Evolutionary conservation across 1,140 invertebrate genomes (phyloP).

Genomic region (Heterodera carotae): DNA sequence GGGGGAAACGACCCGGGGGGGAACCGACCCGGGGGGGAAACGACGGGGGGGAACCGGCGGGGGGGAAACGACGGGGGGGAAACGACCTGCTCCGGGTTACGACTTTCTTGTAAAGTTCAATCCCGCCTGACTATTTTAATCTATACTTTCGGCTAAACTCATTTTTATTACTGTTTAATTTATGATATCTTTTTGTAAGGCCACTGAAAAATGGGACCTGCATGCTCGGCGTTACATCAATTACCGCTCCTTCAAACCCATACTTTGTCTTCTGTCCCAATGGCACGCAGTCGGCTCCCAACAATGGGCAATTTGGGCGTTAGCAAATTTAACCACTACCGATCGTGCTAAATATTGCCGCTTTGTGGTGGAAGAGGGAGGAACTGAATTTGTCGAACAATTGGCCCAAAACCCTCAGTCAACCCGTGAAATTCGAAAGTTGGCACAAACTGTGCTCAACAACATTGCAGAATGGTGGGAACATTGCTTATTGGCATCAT

Average conservation of each 20-base stretch:
- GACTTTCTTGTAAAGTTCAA: slow-evolving; percentile 17
- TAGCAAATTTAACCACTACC: slow-evolving; percentile 83
- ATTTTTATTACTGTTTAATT: too few relatives aligned
- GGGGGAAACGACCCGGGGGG: too few relatives aligned
- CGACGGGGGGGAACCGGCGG: too few relatives aligned
- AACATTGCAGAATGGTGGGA: slow-evolving; percentile 36
- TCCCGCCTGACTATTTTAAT: not conserved
- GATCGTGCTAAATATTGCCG: slow-evolving; percentile 82
- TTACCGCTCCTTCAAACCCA: slow-evolving; percentile 74
- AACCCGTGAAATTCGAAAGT: slow-evolving; percentile 18
- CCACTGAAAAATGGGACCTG: slow-evolving; percentile 85
- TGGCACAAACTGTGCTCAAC: slow-evolving; percentile 27
- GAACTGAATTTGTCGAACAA: slow-evolving; percentile 75
- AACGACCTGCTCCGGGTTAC: too few relatives aligned
- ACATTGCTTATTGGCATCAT: not conserved
- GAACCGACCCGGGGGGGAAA: too few relatives aligned
- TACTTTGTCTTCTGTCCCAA: slow-evolving; percentile 53
- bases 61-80: too few relatives aligned
- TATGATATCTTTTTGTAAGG: slow-evolving; percentile 63
- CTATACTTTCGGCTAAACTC: too few relatives aligned
- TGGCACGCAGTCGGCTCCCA: slow-evolving; percentile 56
- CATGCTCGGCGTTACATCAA: slow-evolving; percentile 87
- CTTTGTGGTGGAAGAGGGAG: slow-evolving; percentile 82
- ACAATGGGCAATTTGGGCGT: slow-evolving; percentile 80
- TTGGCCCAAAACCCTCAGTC: slow-evolving; percentile 68